phyloP scores from a whole-genome alignment of 2,797 vertebrate genomes.

The Bradypodion ventrale region DNA sequence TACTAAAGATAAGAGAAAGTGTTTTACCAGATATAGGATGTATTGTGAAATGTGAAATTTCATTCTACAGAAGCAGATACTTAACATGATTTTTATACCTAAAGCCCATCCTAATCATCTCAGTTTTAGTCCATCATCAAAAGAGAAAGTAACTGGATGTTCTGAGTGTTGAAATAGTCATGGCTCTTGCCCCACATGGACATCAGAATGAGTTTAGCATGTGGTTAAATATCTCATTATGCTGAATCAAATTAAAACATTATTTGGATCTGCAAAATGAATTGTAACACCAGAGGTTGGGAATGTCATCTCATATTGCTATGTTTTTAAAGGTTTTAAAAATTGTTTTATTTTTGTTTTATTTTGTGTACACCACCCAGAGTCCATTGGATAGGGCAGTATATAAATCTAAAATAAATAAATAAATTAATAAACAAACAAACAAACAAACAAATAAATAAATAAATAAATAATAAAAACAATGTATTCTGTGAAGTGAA shows the following conservation, averaged over 20 bases:
- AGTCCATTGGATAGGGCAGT: too few relatives aligned
- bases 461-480: too few relatives aligned
- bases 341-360: too few relatives aligned
- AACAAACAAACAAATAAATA: too few relatives aligned
- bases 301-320: slow-evolving; percentile 55
- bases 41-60: background rate
- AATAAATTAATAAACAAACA: too few relatives aligned
- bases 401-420: too few relatives aligned
- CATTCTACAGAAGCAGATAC: background rate
- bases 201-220: slow-evolving; percentile 63
- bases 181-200: slow-evolving; percentile 60
- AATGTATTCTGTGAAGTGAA: slow-evolving; percentile 33
- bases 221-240: slow-evolving; percentile 70
- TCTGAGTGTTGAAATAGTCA: slow-evolving; percentile 49
- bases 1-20: background rate
- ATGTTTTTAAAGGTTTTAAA: too few relatives aligned
- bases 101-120: background rate
- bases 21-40: background rate
- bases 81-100: slow-evolving; percentile 5
- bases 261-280: slow-evolving; percentile 66
- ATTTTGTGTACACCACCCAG: too few relatives aligned
- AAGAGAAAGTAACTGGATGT: slow-evolving; percentile 41
- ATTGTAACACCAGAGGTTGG: slow-evolving; percentile 53
- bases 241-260: slow-evolving; percentile 64
- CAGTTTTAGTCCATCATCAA: slow-evolving; percentile 10